phyloP scores from a whole-genome alignment of 1,140 invertebrate species.

The Cataglyphis hispanica region DNA sequence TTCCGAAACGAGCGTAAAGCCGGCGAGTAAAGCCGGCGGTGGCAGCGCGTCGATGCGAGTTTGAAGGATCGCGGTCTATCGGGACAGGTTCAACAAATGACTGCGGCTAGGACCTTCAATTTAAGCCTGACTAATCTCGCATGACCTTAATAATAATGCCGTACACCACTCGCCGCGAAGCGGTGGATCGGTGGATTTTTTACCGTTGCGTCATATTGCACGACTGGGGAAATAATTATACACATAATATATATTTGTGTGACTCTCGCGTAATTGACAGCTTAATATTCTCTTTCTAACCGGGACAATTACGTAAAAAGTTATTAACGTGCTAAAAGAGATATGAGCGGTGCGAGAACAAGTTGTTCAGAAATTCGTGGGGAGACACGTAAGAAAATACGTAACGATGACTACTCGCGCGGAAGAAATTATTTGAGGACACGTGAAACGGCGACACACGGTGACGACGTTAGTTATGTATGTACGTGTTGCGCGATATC shows the following conservation, averaged over 20 bases:
- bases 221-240: no score
- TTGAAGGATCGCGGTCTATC: slow-evolving; percentile 62
- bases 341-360: background rate
- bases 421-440: slow-evolving; percentile 32
- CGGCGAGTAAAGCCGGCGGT: background rate
- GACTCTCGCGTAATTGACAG: slow-evolving; percentile 25
- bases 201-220: background rate
- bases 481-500: slow-evolving; percentile 23
- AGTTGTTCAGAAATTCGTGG: background rate
- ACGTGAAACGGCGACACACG: background rate
- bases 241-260: slow-evolving; percentile 31
- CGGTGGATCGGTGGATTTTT: background rate
- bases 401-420: background rate
- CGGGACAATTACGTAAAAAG: slow-evolving; percentile 26
- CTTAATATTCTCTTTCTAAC: background rate
- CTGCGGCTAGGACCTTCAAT: slow-evolving; percentile 20
- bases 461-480: slow-evolving; percentile 38
- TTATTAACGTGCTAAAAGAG: slow-evolving; percentile 25
- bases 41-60: slow-evolving; percentile 47
- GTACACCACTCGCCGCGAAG: slow-evolving; percentile 18
- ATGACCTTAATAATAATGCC: slow-evolving; percentile 41
- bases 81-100: slow-evolving; percentile 54
- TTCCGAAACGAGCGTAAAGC: slow-evolving; percentile 54
- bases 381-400: slow-evolving; percentile 11
- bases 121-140: slow-evolving; percentile 38